phyloP scores from a whole-genome alignment of 2,888 invertebrate genomes.

The Podotricha telesiphe region DNA sequence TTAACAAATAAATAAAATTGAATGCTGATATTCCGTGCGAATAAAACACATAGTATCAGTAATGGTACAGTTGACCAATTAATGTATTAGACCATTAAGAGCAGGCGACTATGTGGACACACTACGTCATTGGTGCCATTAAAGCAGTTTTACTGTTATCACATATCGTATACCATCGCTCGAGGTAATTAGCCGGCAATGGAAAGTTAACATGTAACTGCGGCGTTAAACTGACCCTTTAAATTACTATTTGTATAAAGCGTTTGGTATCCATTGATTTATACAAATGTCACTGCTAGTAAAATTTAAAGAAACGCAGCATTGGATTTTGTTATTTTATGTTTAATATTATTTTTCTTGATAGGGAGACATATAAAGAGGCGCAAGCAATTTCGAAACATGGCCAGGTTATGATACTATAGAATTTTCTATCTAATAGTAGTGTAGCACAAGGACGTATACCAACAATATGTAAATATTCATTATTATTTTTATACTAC shows the following conservation, averaged over 20 bases:
- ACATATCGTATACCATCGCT: conserved; percentile 67
- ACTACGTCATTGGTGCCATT: conserved; percentile 66
- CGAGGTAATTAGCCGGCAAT: conserved; percentile 75
- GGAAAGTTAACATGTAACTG: conserved; percentile 59
- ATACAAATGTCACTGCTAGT: not conserved
- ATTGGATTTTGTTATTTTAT: conserved; percentile 46
- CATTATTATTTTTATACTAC: not conserved
- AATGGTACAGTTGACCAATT: conserved; percentile 38
- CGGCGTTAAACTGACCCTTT: conserved; percentile 44
- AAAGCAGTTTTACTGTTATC: conserved; percentile 79
- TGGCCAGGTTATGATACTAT: conserved; percentile 67
- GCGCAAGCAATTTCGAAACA: conserved; percentile 64
- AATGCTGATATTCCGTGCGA: not conserved
- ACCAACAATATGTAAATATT: not conserved
- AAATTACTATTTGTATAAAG: conserved; percentile 18
- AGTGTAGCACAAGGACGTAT: conserved; percentile 1
- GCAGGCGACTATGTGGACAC: conserved; percentile 71
- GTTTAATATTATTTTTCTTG: conserved; percentile 44
- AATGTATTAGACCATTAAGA: conserved; percentile 61
- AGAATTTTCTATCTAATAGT: conserved; percentile 57
- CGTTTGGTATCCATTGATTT: conserved; percentile 11
- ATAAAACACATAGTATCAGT: conserved; percentile 30
- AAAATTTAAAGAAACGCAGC: conserved; percentile 35
- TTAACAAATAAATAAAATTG: not conserved
- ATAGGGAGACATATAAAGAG: conserved; percentile 59